Conservation (phyloP, 2,113 vertebrate genomes). For the Vidua macroura region DNA sequence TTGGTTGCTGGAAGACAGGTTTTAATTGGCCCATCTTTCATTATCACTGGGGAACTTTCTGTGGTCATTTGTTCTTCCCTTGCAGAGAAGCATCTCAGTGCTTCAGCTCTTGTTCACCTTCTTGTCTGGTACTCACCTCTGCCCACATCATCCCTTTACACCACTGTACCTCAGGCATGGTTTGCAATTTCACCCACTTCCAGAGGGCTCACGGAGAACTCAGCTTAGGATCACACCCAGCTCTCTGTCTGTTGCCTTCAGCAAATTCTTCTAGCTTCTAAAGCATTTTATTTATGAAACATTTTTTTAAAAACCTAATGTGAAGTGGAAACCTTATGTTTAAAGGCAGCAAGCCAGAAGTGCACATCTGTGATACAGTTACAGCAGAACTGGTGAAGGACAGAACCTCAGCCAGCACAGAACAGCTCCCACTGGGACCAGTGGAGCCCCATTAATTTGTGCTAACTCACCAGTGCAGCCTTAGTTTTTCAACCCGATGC, state of each 20-base stretch:
- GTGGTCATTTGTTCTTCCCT: not conserved
- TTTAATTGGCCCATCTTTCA: conserved; percentile 1
- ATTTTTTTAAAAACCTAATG: not conserved
- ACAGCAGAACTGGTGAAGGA: not conserved
- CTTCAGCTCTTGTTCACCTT: not conserved
- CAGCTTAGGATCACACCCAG: not conserved
- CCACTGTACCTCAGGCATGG: not conserved
- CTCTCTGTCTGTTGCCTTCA: not conserved
- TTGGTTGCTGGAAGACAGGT: not conserved
- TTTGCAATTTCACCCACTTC: not conserved
- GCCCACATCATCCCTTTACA: not conserved
- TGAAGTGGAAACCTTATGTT: not conserved
- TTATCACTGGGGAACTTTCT: not conserved
- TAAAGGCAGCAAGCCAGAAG: not conserved
- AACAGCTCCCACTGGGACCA: not conserved
- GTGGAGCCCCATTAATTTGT: not conserved
- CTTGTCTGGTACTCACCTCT: not conserved
- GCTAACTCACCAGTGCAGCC: not conserved
- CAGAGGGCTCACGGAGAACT: not conserved
- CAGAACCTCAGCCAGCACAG: not conserved
- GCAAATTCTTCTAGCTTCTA: not conserved
- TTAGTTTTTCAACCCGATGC: not conserved
- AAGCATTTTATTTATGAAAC: not conserved
- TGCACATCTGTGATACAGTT: not conserved
- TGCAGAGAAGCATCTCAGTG: not conserved